Evolutionary conservation across 1,140 invertebrate species (phyloP).

Genomic region (Cotesia typhae): DNA sequence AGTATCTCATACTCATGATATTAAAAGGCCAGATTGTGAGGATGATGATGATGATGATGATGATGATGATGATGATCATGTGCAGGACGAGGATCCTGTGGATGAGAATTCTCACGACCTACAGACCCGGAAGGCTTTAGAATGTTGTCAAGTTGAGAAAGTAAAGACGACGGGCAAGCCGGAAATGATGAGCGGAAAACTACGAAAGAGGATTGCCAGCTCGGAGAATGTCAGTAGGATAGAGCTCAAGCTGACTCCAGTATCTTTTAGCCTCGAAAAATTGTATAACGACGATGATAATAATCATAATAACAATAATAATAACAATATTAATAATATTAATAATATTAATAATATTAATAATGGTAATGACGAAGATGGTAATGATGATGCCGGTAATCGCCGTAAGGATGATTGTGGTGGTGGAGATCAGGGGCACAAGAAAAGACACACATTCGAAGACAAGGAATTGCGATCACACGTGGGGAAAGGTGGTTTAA

Average conservation of each 20-base stretch:
- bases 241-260: constrained; percentile 40
- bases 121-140: constrained; percentile 19
- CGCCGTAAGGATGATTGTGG: background rate
- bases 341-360: background rate
- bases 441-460: background rate
- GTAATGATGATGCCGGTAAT: background rate
- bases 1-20: constrained; percentile 34
- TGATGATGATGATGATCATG: constrained; percentile 19
- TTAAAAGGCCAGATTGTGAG: constrained; percentile 19
- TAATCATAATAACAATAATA: constrained; percentile 37
- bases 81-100: constrained; percentile 14
- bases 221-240: constrained; percentile 46
- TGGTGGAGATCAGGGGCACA: background rate
- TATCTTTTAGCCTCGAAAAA: constrained; percentile 54
- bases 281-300: constrained; percentile 45
- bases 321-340: constrained; percentile 15
- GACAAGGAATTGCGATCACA: constrained; percentile 31
- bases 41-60: constrained; percentile 17
- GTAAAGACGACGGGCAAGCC: constrained; percentile 25
- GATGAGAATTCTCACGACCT: constrained; percentile 13
- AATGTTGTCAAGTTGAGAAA: constrained; percentile 21
- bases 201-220: constrained; percentile 46
- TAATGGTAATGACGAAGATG: background rate
- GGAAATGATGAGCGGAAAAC: constrained; percentile 16
- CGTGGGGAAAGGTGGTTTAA: constrained; percentile 50